A percentile compares a stretch with the other conserved stretches of the same genome.
Conservation (phyloP, 2,113 vertebrate genomes). For the Emydura subglobosa region DNA sequence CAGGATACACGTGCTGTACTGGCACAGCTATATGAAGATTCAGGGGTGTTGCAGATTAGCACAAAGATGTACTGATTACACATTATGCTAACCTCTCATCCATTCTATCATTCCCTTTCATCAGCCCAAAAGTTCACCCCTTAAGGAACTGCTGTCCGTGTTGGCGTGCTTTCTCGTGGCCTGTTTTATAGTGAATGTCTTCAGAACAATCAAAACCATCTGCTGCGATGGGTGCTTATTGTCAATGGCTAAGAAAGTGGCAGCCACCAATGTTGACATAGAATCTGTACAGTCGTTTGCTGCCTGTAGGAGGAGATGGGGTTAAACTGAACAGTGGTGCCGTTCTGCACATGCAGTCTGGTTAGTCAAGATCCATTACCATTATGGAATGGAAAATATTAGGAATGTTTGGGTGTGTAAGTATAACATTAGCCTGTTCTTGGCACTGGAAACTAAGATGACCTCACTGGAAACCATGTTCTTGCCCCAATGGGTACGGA, state of each 20-base stretch:
- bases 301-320: neutral
- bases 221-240: neutral
- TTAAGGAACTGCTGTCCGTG: neutral
- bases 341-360: neutral
- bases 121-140: neutral
- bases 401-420: neutral
- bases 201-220: neutral
- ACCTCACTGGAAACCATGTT: neutral
- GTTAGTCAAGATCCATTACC: rapidly evolving
- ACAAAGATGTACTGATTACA: neutral
- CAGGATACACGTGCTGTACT: neutral
- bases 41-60: neutral
- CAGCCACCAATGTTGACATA: neutral
- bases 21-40: neutral
- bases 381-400: neutral
- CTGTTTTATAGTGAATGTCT: neutral
- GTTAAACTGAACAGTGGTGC: neutral
- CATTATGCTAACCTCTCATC: too few relatives aligned
- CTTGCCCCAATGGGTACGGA: neutral
- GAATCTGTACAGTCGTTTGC: rapidly evolving
- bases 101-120: neutral
- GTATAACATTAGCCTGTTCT: neutral
- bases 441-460: neutral
- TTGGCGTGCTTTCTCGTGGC: neutral
- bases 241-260: neutral